Conservation (phyloP, 2,113 vertebrate genomes). For the Campylorhamphus procurvoides region DNA sequence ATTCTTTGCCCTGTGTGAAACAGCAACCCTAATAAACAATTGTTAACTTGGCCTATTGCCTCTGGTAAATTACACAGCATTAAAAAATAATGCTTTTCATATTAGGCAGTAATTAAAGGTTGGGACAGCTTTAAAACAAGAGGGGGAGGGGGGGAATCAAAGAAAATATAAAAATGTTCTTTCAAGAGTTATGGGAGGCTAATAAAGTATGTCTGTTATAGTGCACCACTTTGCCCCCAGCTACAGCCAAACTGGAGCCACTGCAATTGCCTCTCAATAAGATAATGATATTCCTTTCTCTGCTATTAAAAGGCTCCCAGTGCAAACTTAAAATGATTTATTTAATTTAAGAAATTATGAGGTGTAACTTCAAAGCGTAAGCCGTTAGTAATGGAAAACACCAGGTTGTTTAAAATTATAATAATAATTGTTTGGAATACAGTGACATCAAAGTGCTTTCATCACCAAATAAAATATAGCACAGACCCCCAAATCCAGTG, state of each 20-base stretch:
- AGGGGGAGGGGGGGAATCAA: constrained; percentile 82
- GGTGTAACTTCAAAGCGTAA: constrained; percentile 88
- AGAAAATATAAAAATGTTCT: constrained; percentile 87
- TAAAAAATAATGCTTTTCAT: constrained; percentile 92
- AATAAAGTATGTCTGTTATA: constrained; percentile 88
- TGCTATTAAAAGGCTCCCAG: constrained; percentile 89
- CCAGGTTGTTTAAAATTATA: constrained; percentile 89
- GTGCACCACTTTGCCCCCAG: constrained; percentile 84
- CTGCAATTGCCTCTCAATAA: constrained; percentile 89
- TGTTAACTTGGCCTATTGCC: constrained; percentile 85
- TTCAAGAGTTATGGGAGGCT: constrained; percentile 88
- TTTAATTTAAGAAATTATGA: constrained; percentile 91
- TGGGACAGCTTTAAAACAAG: constrained; percentile 87
- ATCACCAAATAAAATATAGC: constrained; percentile 82
- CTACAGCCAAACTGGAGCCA: constrained; percentile 87
- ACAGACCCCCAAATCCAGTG: constrained; percentile 74
- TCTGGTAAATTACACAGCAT: constrained; percentile 88
- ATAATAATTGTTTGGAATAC: constrained; percentile 88
- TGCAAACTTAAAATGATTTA: constrained; percentile 91
- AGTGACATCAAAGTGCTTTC: constrained; percentile 86
- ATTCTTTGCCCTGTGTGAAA: constrained; percentile 83
- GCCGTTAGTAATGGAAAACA: constrained; percentile 89
- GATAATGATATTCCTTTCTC: constrained; percentile 91
- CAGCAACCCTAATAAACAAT: constrained; percentile 85
- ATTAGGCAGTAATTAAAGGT: constrained; percentile 91